phyloP scores from a whole-genome alignment of 2,888 invertebrate genomes.

The Ichneumon xanthorius region DNA sequence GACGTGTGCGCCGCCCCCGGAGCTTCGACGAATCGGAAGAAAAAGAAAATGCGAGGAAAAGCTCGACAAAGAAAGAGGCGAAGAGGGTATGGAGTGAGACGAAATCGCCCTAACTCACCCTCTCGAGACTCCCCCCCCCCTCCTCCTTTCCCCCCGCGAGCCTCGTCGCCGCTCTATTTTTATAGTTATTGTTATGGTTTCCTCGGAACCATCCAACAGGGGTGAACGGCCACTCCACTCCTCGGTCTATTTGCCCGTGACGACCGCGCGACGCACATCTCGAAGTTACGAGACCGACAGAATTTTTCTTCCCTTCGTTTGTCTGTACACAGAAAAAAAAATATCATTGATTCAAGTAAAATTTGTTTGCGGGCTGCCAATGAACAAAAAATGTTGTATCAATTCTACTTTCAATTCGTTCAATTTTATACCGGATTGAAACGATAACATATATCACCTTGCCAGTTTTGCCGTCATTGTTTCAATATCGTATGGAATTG shows the following conservation, averaged over 20 bases:
- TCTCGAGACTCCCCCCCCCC: neutral
- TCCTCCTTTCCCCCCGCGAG: constrained; percentile 22
- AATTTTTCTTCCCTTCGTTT: constrained; percentile 11
- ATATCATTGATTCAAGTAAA: no score
- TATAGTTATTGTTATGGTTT: constrained; percentile 73
- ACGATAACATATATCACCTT: no score
- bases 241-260: constrained; percentile 58
- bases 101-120: constrained; percentile 51
- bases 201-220: constrained; percentile 61
- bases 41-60: constrained; percentile 5
- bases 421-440: no score
- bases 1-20: neutral
- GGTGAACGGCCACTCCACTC: constrained; percentile 67
- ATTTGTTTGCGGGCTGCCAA: no score
- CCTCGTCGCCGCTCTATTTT: constrained; percentile 72
- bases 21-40: neutral
- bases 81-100: constrained; percentile 19
- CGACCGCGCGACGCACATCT: constrained; percentile 49
- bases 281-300: constrained; percentile 43
- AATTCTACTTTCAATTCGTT: no score
- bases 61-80: constrained; percentile 16
- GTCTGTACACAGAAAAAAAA: no score
- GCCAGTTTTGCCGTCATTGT: no score
- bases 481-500: no score
- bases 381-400: no score